phyloP scores from a whole-genome alignment of 1,140 invertebrate genomes.

The Drosophila jambulina region DNA sequence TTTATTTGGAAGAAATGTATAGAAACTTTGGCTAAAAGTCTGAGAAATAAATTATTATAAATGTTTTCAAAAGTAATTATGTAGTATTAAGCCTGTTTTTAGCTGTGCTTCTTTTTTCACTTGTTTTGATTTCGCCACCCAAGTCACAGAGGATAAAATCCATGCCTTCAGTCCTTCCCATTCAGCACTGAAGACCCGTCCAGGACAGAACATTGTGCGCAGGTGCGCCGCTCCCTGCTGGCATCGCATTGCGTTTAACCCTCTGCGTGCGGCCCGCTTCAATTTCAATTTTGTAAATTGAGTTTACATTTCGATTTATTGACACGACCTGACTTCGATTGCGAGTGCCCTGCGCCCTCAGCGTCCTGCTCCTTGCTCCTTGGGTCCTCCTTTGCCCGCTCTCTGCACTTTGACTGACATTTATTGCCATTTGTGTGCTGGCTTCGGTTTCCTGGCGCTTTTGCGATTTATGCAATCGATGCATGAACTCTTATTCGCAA shows the following conservation, averaged over 20 bases:
- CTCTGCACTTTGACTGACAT: conserved; percentile 68
- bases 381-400: conserved; percentile 5
- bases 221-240: conserved; percentile 55
- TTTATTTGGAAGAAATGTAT: too few species aligned
- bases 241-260: conserved; percentile 63
- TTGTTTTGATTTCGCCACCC: conserved; percentile 19
- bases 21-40: not conserved
- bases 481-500: conserved; percentile 22
- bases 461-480: conserved; percentile 61
- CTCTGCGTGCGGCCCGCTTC: conserved; percentile 57
- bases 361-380: conserved; percentile 19
- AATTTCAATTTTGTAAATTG: conserved; percentile 82
- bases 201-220: conserved; percentile 54
- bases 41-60: not conserved
- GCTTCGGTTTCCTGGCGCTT: conserved; percentile 70
- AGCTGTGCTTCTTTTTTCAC: conserved; percentile 25
- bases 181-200: conserved; percentile 8
- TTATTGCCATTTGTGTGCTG: conserved; percentile 72
- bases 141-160: conserved; percentile 30
- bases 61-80: not conserved
- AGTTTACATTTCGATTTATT: conserved; percentile 83
- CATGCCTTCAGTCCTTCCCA: not conserved
- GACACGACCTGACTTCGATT: conserved; percentile 65
- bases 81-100: conserved; percentile 8
- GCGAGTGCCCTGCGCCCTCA: conserved; percentile 25